phyloP scores from a whole-genome alignment of 2,113 vertebrate species.

The Bombycilla garrulus region DNA sequence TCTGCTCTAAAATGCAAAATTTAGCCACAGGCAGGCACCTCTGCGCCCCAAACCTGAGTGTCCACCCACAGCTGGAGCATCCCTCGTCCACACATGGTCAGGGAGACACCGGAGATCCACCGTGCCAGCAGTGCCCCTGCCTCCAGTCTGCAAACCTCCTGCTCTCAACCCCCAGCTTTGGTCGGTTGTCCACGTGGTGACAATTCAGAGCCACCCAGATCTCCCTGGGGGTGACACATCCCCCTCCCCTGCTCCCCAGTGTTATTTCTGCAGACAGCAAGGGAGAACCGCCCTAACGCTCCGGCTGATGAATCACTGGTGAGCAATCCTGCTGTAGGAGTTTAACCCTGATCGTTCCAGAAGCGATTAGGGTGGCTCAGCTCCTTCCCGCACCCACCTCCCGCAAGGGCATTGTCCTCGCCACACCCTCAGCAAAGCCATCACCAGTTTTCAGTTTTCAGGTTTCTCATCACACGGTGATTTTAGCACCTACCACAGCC shows the following conservation, averaged over 20 bases:
- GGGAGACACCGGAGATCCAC: fast-evolving
- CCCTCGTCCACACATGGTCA: fast-evolving
- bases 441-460: too few species aligned
- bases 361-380: neutral
- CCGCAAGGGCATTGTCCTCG: fast-evolving
- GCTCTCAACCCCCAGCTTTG: neutral
- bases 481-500: neutral
- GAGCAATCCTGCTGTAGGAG: neutral
- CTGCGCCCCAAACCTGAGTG: neutral
- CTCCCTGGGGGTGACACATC: neutral
- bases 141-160: neutral
- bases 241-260: neutral
- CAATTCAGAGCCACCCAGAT: neutral
- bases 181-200: fast-evolving
- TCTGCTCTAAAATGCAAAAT: neutral
- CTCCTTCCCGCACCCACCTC: neutral
- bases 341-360: neutral
- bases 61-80: fast-evolving
- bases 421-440: neutral
- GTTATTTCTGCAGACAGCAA: neutral
- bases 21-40: neutral
- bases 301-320: conserved; percentile 20
- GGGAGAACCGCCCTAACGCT: neutral
- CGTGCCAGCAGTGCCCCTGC: too few species aligned
- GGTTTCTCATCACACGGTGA: fast-evolving